Evolutionary conservation across 2,113 vertebrate species (phyloP).

Genomic region (Meriones unguiculatus): DNA sequence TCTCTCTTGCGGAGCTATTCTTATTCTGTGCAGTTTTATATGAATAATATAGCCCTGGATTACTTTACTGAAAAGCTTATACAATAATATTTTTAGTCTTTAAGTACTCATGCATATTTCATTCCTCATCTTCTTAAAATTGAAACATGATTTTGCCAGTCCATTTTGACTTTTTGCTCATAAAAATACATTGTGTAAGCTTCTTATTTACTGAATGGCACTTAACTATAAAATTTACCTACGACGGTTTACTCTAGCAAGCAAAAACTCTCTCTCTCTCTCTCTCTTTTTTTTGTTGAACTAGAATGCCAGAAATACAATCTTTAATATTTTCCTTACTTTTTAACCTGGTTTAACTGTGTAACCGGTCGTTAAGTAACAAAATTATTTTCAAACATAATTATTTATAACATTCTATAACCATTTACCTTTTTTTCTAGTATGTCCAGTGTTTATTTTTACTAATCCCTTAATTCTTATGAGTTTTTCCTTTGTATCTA

Average conservation of each 20-base stretch:
- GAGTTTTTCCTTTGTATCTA: background rate
- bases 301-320: background rate
- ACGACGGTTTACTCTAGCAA: slow-evolving; percentile 43
- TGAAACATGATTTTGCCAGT: background rate
- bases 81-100: slow-evolving; percentile 50
- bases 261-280: slow-evolving; percentile 40
- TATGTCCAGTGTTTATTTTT: background rate
- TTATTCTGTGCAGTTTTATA: slow-evolving; percentile 44
- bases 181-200: slow-evolving; percentile 41
- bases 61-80: slow-evolving; percentile 49
- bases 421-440: background rate
- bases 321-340: slow-evolving; percentile 19
- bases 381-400: slow-evolving; percentile 27
- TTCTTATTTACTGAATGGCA: slow-evolving; percentile 24
- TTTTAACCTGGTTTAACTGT: background rate
- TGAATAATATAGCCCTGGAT: slow-evolving; percentile 58
- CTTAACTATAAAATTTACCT: slow-evolving; percentile 15
- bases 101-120: slow-evolving; percentile 58
- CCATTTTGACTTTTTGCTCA: slow-evolving; percentile 41
- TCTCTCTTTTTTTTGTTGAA: background rate
- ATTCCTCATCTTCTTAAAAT: slow-evolving; percentile 54
- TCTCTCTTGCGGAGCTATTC: slow-evolving; percentile 35
- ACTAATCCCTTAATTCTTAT: slow-evolving; percentile 18
- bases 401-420: background rate
- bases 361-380: background rate